A percentile compares a stretch with the other conserved stretches of the same genome.
phyloP scores from a whole-genome alignment of 2,113 vertebrate genomes.

The Gadus chalcogrammus region DNA sequence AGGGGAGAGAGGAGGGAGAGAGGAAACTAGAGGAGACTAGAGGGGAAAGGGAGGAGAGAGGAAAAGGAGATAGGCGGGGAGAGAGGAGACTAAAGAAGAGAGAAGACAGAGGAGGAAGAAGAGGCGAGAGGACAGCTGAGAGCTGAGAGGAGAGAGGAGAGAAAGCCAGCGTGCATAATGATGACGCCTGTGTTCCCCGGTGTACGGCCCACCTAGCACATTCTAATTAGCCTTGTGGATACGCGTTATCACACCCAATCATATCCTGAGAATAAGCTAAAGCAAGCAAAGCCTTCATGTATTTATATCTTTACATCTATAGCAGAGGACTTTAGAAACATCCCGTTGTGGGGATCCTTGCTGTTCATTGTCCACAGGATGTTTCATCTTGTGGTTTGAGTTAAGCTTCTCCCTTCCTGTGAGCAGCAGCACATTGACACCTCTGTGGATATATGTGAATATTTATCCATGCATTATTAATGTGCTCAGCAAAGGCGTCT shows the following conservation, averaged over 20 bases:
- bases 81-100: background rate
- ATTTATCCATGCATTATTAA: constrained; percentile 43
- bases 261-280: too few relatives aligned
- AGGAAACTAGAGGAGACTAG: too few relatives aligned
- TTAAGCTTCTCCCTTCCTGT: background rate
- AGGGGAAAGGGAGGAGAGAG: too few relatives aligned
- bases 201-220: too few relatives aligned
- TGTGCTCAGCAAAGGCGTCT: constrained; percentile 11
- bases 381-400: background rate
- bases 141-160: background rate
- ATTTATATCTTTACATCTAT: background rate
- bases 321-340: too few relatives aligned
- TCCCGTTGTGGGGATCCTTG: too few relatives aligned
- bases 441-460: constrained; percentile 31
- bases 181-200: too few relatives aligned
- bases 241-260: too few relatives aligned
- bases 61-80: too few relatives aligned
- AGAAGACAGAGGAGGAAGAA: background rate
- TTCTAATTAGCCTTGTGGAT: too few relatives aligned
- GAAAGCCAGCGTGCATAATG: too few relatives aligned
- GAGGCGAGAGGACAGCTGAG: background rate
- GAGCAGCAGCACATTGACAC: constrained; percentile 24
- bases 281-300: background rate
- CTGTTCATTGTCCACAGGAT: background rate
- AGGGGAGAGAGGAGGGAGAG: too few relatives aligned